These are phyloP conservation scores for Anolis carolinensis DNA, from an alignment of 2,113 vertebrate genomes.

Conservation along the genomic window DNA sequence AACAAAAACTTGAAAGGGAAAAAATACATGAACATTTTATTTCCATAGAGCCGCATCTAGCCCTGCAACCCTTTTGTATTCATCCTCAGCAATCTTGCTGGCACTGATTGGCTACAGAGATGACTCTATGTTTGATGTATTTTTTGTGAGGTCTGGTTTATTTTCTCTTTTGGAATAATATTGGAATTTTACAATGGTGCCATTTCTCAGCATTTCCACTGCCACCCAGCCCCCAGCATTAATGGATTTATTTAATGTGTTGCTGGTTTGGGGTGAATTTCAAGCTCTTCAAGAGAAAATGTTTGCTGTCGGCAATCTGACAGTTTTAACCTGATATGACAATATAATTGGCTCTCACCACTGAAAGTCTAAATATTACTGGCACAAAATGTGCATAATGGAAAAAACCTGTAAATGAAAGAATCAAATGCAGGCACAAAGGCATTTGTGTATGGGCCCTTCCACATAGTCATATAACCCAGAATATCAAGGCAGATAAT, in stretches of 20 bases:
- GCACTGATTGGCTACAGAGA: not conserved
- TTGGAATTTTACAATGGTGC: not conserved
- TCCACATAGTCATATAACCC: no score
- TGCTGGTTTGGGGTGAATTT: constrained; percentile 30
- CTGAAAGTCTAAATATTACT: not conserved
- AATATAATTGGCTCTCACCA: not conserved
- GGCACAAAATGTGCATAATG: not conserved
- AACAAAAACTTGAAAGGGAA: not conserved
- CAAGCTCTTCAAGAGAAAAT: not conserved
- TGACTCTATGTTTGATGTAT: not conserved
- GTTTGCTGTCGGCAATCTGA: not conserved
- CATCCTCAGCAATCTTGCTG: not conserved
- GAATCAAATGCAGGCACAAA: no score
- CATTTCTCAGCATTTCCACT: constrained; percentile 3
- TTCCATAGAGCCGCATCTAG: not conserved
- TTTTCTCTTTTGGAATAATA: not conserved
- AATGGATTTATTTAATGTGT: constrained; percentile 41
- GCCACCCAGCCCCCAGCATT: not conserved
- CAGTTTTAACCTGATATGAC: not conserved
- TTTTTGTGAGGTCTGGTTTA: not conserved
- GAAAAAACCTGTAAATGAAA: not conserved
- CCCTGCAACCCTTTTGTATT: not conserved
- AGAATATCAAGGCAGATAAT: no score
- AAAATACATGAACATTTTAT: not conserved
- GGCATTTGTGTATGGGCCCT: no score